phyloP scores from a whole-genome alignment of 2,888 invertebrate genomes.

The Eupithecia pulchellata region DNA sequence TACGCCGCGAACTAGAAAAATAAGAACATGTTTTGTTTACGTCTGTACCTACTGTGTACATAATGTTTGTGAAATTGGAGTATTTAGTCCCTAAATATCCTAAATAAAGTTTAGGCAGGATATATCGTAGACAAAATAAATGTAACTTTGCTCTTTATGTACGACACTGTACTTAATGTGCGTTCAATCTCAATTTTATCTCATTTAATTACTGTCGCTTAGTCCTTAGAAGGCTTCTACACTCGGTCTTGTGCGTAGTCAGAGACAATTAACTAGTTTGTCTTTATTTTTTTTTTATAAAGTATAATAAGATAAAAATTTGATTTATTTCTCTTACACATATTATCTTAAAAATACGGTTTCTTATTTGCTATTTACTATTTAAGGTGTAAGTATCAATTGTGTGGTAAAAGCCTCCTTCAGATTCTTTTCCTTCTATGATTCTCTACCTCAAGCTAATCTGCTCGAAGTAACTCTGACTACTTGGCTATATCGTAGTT shows the following conservation, averaged over 20 bases:
- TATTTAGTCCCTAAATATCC: neutral
- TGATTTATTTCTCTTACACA: too few species aligned
- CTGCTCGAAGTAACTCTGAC: too few species aligned
- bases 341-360: too few species aligned
- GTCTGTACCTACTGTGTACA: too few species aligned
- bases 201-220: constrained; percentile 42
- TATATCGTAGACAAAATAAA: constrained; percentile 7
- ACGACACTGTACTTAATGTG: constrained; percentile 18
- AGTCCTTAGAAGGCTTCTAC: constrained; percentile 12
- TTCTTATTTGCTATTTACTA: neutral
- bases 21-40: neutral
- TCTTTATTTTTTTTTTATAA: too few species aligned
- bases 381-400: too few species aligned
- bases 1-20: too few species aligned
- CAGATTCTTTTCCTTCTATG: too few species aligned
- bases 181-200: constrained; percentile 38
- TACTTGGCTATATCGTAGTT: too few species aligned
- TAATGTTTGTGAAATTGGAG: neutral
- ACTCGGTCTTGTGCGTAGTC: neutral
- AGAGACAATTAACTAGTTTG: neutral
- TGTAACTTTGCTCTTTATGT: constrained; percentile 6
- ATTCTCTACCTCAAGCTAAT: too few species aligned
- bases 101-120: neutral
- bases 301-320: too few species aligned
- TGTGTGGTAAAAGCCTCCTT: too few species aligned